Evolutionary conservation across 2,888 invertebrate species (phyloP), one percentile per base, ranked within the genome.

Genomic region (Trissonchulus sp.): DNA sequence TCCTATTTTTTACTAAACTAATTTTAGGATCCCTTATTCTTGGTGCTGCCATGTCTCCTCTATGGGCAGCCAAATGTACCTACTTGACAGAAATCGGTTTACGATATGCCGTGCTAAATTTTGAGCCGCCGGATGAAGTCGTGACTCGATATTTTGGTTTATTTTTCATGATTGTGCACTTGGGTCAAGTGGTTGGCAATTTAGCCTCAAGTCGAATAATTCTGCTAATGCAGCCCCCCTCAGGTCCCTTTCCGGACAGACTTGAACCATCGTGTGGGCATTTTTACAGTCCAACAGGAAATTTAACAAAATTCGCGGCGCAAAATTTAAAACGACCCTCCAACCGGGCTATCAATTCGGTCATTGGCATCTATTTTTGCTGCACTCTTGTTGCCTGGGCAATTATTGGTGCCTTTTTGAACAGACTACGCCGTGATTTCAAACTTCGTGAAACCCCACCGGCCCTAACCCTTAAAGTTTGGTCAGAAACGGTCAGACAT

Each of bases 61-160:
- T 98, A 90, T 98, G 98, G 98, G 93, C 95, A 0, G 93, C 97
- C n/a, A 94, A 97, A 85, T 96, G 97, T 77, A 94, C 94, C 0
- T 98, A 98, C 85, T 89, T 98, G 78, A 97, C 97, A 23, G 93
- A 95, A 87, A 93, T 92, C 63, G 96, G 94, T 68, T 92, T 93
- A 78, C 90, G 92, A 80, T 93, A 93, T 87, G 93, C 96, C 28
- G 92, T 92, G 83, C 87, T 86, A 68, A 83, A 94, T 77, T 92
- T 82, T 34, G 84, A 84, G 80, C 84, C 36, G 90, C 93, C 74
- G 93, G 94, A 79, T 85, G 93, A 93, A 31, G 93, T 95, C 81
- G 93, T 98, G 81, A 95, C 95, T 76, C 88, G 94, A 82, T 97
- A 98, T 89, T 98, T 98, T 86, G 98, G 98, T 68, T 93, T 96